These are phyloP conservation scores for Heliconius charithonia DNA, from an alignment of 2,888 invertebrate genomes.

Conservation along the genomic window DNA sequence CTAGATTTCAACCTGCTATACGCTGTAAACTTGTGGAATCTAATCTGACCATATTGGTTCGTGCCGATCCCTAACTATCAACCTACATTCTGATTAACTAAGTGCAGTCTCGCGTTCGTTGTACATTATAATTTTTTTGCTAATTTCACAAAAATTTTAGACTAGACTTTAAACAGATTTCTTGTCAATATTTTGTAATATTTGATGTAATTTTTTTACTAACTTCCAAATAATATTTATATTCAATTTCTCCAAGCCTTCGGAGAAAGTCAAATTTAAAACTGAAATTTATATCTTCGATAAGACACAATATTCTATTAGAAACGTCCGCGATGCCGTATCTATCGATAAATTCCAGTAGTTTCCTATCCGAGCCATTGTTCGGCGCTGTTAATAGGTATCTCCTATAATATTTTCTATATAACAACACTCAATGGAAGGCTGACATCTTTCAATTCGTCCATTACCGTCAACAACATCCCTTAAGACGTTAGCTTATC, in stretches of 20 bases:
- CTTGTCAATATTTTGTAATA: neutral
- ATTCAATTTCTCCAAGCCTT: neutral
- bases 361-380: constrained; percentile 36
- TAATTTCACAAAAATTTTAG: neutral
- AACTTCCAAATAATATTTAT: neutral
- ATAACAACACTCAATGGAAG: constrained; percentile 45
- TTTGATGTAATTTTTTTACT: neutral
- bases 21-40: constrained; percentile 41
- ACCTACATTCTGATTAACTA: constrained; percentile 41
- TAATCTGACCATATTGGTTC: constrained; percentile 40
- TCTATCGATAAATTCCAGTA: constrained; percentile 32
- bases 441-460: constrained; percentile 45
- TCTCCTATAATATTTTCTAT: constrained; percentile 38
- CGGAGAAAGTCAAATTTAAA: constrained; percentile 27
- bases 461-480: constrained; percentile 45
- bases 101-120: constrained; percentile 23
- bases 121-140: constrained; percentile 6
- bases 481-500: constrained; percentile 36
- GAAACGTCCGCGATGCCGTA: constrained; percentile 21
- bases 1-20: constrained; percentile 32
- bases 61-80: constrained; percentile 41
- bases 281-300: constrained; percentile 4
- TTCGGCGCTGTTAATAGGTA: constrained; percentile 32
- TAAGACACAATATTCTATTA: constrained; percentile 25
- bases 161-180: neutral